phyloP scores from a whole-genome alignment of 2,888 invertebrate species.

The Drosophila nigritarsus region DNA sequence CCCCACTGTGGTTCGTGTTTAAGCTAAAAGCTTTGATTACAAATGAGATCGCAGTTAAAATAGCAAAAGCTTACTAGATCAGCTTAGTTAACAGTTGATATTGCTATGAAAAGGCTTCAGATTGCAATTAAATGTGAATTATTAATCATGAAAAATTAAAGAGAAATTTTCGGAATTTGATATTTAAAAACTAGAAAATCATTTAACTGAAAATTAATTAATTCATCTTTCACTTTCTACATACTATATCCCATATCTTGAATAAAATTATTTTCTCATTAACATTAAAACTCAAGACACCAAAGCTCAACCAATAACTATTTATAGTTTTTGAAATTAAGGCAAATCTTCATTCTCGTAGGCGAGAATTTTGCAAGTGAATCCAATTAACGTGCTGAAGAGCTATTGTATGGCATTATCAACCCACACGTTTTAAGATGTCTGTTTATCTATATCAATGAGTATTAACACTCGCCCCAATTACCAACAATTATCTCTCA shows the following conservation, averaged over 20 bases:
- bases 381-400: background rate
- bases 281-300: background rate
- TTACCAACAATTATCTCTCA: slow-evolving; percentile 33
- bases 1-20: slow-evolving; percentile 30
- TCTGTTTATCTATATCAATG: background rate
- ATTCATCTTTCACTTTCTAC: background rate
- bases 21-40: slow-evolving; percentile 27
- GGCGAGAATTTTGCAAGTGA: background rate
- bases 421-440: no score
- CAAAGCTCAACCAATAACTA: background rate
- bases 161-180: background rate
- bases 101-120: background rate
- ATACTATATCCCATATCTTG: background rate
- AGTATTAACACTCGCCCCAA: background rate
- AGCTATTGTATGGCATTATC: background rate
- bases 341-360: background rate
- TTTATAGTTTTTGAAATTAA: background rate
- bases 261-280: background rate
- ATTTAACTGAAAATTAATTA: background rate
- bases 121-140: background rate
- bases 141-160: no score
- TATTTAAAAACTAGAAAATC: background rate
- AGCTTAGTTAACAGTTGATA: background rate
- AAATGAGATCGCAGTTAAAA: background rate
- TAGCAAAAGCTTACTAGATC: background rate